A percentile compares a stretch with the other conserved stretches of the same genome.
Evolutionary conservation across 1,140 invertebrate species (phyloP).

Genomic region (Drosophila chauvacae): DNA sequence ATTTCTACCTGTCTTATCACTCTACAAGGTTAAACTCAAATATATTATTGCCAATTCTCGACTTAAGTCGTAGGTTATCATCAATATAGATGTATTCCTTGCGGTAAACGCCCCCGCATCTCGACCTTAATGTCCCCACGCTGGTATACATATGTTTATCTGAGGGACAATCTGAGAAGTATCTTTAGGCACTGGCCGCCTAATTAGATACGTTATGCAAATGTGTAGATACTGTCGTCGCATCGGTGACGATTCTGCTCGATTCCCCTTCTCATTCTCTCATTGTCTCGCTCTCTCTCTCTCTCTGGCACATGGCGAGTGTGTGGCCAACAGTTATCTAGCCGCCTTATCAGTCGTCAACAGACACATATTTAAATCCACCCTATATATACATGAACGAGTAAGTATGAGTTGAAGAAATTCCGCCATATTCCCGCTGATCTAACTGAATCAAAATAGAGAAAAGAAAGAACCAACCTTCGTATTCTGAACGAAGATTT

Average conservation of each 20-base stretch:
- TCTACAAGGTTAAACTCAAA: slow-evolving; percentile 2
- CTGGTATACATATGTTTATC: slow-evolving; percentile 1
- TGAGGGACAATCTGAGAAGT: slow-evolving; percentile 3
- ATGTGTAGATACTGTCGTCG: slow-evolving; percentile 45
- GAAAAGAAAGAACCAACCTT: background rate
- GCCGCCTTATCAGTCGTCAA: slow-evolving; percentile 59
- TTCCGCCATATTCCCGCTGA: slow-evolving; percentile 40
- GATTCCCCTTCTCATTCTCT: background rate
- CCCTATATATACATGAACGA: slow-evolving; percentile 15
- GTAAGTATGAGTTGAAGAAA: slow-evolving; percentile 15
- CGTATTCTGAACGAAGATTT: background rate
- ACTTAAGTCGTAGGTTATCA: background rate
- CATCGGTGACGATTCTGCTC: slow-evolving; percentile 44
- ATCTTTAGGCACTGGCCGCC: slow-evolving; percentile 37
- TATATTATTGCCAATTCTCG: slow-evolving; percentile 4
- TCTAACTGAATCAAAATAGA: slow-evolving; percentile 56
- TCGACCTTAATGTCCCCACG: background rate
- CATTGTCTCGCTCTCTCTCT: background rate
- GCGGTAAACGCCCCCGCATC: slow-evolving; percentile 10
- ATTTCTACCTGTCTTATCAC: background rate
- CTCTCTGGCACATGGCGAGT: slow-evolving; percentile 15
- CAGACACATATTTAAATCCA: slow-evolving; percentile 41
- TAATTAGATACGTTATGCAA: slow-evolving; percentile 79
- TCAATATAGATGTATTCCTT: slow-evolving; percentile 3
- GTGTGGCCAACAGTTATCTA: slow-evolving; percentile 64